Percentiles rank a stretch among this genome's conserved stretches.
These are phyloP conservation scores for Gasteruption jaculator DNA, from an alignment of 2,888 invertebrate genomes.

Conservation along the genomic window DNA sequence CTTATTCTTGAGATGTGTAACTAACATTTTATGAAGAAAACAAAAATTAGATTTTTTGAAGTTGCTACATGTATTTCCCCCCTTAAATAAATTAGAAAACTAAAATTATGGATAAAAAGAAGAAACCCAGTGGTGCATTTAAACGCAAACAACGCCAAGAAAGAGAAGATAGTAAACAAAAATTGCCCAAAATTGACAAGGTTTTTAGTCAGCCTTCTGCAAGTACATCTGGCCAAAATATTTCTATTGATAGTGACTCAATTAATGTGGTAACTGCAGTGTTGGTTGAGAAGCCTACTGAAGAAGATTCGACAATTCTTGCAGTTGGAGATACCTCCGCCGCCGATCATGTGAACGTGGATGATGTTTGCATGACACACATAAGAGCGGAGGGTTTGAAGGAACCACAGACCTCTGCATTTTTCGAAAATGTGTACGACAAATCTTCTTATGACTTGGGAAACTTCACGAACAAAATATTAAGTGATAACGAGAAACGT, in stretches of 20 bases:
- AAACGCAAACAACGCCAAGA: too few relatives aligned
- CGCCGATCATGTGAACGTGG: constrained; percentile 10
- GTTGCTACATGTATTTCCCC: too few relatives aligned
- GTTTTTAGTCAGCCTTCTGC: constrained; percentile 25
- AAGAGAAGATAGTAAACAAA: too few relatives aligned
- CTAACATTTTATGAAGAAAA: too few relatives aligned
- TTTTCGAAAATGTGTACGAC: constrained; percentile 15
- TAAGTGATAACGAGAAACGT: too few relatives aligned
- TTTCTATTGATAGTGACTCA: constrained; percentile 15
- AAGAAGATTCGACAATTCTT: constrained; percentile 12
- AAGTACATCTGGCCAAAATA: constrained; percentile 23
- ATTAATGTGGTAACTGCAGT: constrained; percentile 14
- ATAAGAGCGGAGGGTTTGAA: constrained; percentile 3
- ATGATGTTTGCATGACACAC: background rate
- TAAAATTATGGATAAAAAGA: too few relatives aligned
- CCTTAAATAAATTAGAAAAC: too few relatives aligned
- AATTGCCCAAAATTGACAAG: too few relatives aligned
- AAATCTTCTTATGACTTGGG: constrained; percentile 20
- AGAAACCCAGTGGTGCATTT: too few relatives aligned
- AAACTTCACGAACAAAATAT: too few relatives aligned
- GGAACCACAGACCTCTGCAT: constrained; percentile 13
- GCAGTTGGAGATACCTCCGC: constrained; percentile 13
- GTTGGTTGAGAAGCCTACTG: constrained; percentile 13
- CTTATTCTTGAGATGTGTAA: too few relatives aligned
- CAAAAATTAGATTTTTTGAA: too few relatives aligned